Evolutionary conservation across 2,113 vertebrate genomes (phyloP), one percentile per base, ranked within the genome.

Genomic region (Phoxinus phoxinus): DNA sequence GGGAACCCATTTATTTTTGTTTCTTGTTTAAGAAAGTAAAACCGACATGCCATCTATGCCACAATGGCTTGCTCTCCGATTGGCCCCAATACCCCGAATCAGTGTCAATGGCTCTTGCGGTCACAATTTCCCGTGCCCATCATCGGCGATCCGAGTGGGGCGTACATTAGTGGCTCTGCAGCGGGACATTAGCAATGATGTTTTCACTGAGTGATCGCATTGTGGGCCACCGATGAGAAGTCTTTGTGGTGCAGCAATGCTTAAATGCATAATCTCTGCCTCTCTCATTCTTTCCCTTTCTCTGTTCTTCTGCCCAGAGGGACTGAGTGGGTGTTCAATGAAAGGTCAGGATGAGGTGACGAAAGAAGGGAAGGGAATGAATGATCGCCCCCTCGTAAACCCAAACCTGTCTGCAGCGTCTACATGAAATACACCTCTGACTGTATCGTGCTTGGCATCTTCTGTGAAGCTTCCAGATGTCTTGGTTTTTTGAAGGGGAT

Each of bases 291-390:
- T 30, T 44, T 65, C 21, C 27, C 6, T 19, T 61, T 11, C n/a
- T 10, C 65, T 41, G 41, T 83, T 85, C 44, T 44, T 53, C 80
- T 23, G 37, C 23, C 51, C 25, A 81, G 74, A 61, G 23, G n/a
- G 25, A 86, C 88, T 35, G 88, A 84, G 86, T 63, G 89, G 87
- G 88, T 89, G 86, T 90, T 91, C 89, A 92, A 89, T 37, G 81
- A 25, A 67, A 88, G 93, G 92, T 92, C 92, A 95, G 90, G 87
- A 46, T 75, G 84, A 90, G 93, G 92, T 92, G 89, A 90, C 69
- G 56, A 87, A 53, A 72, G 81, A 88, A 89, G 91, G 88, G 86
- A 71, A 71, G 65, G 51, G 1, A 76, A 77, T 32, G 82, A 71
- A 53, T 53, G 23, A 23, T 17, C 72, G 2, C 51, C 25, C n/a